Base-by-base conservation (phyloP, 2,888 invertebrate genomes). In the Megamerina dolium region DNA sequence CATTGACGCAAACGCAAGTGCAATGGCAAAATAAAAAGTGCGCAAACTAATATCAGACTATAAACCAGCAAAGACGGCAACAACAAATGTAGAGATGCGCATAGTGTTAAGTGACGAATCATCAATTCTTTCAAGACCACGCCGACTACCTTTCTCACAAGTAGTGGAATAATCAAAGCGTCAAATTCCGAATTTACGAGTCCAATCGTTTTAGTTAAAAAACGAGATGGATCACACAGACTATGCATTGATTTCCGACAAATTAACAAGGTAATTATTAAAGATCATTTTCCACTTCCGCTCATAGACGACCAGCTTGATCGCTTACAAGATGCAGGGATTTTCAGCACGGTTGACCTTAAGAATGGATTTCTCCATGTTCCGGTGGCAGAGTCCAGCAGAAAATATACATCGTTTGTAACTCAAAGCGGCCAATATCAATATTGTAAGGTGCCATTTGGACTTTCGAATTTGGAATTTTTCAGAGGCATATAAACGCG, bases 391-490 rank as follows among this genome's bases (percentile, higher is more conserved):
- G 36, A 39, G 12, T 5, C 41, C 10, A 47, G 47, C 26, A 20
- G 32, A 34, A 39, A 45, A 17, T 40, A 37, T 33, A 45, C 40
- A 12, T 49, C 27, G 2, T 30, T 37, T 19, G 27, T 38, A 2
- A 38, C 38, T 12, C 57, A 57, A 3, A 52, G 52, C 5, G 58
- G 60, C 3, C 58, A 59, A 17, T 64, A 52, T 16, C 55, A 63
- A 20, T 62, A 58, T 40, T 19, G 37, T 3, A 43, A 49, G 21
- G 46, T 59, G 32, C 70, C 68, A 0, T 73, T 72, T 55, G 71
- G 70, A 3, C 37, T 68, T 4, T 51, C 48, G 4, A 63, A 60
- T 26, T 59, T 3, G 41, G 53, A 2, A 49, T 55, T 2, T 62
- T 62, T 37, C 59, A 62, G 19, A 39, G 52, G 12, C 46, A 52